These are phyloP conservation scores for Echiichthys vipera DNA, from an alignment of 2,797 vertebrate species.

Conservation along the genomic window DNA sequence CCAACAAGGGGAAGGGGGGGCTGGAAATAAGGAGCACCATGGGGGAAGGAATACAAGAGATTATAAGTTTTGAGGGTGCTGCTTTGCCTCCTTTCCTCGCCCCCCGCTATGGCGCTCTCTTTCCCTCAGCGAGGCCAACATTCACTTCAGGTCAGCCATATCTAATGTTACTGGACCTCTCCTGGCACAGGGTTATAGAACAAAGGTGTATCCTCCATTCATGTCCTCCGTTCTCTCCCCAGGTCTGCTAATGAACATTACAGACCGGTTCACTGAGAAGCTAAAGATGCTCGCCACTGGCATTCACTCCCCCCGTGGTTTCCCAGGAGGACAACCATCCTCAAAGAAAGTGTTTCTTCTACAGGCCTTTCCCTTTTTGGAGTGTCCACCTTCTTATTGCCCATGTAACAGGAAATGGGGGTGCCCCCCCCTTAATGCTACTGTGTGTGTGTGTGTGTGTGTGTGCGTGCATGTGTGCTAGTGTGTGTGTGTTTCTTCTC, in stretches of 20 bases:
- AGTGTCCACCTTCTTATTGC: constrained; percentile 52
- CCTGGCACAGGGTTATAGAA: constrained; percentile 67
- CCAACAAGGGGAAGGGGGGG: constrained; percentile 51
- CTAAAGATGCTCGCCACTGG: constrained; percentile 66
- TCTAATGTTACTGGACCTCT: constrained; percentile 76
- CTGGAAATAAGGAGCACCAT: constrained; percentile 76
- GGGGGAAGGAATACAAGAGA: constrained; percentile 81
- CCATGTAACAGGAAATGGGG: constrained; percentile 60
- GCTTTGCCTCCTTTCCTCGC: constrained; percentile 37
- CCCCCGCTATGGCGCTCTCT: constrained; percentile 45
- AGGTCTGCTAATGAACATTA: constrained; percentile 86
- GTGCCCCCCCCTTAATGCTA: constrained; percentile 15
- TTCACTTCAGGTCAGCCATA: constrained; percentile 86
- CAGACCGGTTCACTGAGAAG: constrained; percentile 77
- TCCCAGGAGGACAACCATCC: constrained; percentile 51
- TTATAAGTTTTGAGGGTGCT: constrained; percentile 73
- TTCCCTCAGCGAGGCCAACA: constrained; percentile 66
- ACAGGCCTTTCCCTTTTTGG: constrained; percentile 54
- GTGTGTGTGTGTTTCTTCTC: neutral
- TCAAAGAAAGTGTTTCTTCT: constrained; percentile 70
- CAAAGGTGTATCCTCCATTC: constrained; percentile 78
- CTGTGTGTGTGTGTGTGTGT: constrained; percentile 12
- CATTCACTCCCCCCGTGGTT: constrained; percentile 38
- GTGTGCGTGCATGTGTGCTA: neutral
- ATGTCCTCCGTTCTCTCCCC: constrained; percentile 54